phyloP scores from a whole-genome alignment of 2,888 invertebrate genomes.

The Oeneis ivallda region DNA sequence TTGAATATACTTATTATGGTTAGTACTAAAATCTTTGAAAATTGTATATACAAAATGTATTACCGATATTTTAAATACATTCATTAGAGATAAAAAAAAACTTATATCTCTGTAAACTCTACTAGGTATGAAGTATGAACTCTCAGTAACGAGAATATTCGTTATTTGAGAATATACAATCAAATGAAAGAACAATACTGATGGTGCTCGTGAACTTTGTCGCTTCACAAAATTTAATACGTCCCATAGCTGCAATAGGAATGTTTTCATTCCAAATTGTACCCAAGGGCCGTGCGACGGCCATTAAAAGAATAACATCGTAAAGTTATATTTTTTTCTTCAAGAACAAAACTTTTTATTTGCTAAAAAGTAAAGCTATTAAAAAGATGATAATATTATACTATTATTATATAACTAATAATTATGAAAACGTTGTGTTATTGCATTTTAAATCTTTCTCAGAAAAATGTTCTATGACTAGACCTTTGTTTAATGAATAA shows the following conservation, averaged over 20 bases:
- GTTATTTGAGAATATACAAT: conserved; percentile 23
- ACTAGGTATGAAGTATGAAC: too few species aligned
- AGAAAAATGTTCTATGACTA: too few species aligned
- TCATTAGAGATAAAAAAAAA: too few species aligned
- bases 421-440: not conserved
- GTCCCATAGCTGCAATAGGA: conserved; percentile 73
- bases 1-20: too few species aligned
- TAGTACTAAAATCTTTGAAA: too few species aligned
- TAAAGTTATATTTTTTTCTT: conserved; percentile 60
- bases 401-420: not conserved
- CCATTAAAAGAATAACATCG: conserved; percentile 69
- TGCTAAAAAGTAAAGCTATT: not conserved
- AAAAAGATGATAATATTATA: not conserved
- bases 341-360: conserved; percentile 48
- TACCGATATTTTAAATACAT: too few species aligned
- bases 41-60: too few species aligned
- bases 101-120: too few species aligned
- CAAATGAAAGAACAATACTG: conserved; percentile 48
- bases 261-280: conserved; percentile 66
- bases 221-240: conserved; percentile 68
- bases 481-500: too few species aligned
- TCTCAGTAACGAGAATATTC: too few species aligned
- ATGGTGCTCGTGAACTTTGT: conserved; percentile 59
- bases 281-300: conserved; percentile 61
- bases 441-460: too few species aligned